Base-by-base conservation (phyloP, 2,113 vertebrate species). In the Rhynchopsitta pachyrhyncha region DNA sequence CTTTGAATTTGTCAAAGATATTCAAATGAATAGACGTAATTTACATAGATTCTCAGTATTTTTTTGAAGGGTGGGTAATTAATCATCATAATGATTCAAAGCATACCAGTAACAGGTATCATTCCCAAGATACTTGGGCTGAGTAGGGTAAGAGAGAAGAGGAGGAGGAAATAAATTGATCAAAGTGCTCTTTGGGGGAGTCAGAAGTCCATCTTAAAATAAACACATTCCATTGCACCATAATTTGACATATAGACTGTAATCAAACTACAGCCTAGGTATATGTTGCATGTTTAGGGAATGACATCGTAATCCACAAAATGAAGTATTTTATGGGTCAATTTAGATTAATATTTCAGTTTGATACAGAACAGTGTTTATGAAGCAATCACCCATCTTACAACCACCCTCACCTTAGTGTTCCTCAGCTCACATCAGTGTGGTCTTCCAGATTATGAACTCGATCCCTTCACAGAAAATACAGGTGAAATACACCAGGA, bases 211-310 rank as follows among this genome's bases (percentile, higher is more conserved):
- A 31, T n/a, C 10, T n/a, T 52, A 37, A 77, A 90, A 42, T 44
- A 53, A 82, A 69, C 1, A 0, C 28, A 25, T 50, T 31, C 22
- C 29, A 57, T 9, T 2, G 3, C 7, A 16, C 29, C 0, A 0
- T 11, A 49, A 62, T 62, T 49, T 31, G 20, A 24, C 74, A 44
- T 1, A 25, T 0, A 55, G 18, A 70, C 7, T 13, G 37, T 7
- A 69, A 62, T 35, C 60, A 50, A 68, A 84, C 22, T 59, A 44
- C 55, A 59, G 55, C 37, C 10, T 37, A 49, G 24, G 18, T 79
- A 6, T 5, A 23, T 3, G 5, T 2, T 15, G 18, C 17, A 6
- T 3, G 3, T 60, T 63, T 62, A 78, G 44, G 10, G 29, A 64
- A 82, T 0, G 0, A 8, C 5, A 46, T 1, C 9, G 39, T 6